phyloP scores from a whole-genome alignment of 30 jellyfish, hydroid and myxozoan species.

The Turritopsis rubra region DNA sequence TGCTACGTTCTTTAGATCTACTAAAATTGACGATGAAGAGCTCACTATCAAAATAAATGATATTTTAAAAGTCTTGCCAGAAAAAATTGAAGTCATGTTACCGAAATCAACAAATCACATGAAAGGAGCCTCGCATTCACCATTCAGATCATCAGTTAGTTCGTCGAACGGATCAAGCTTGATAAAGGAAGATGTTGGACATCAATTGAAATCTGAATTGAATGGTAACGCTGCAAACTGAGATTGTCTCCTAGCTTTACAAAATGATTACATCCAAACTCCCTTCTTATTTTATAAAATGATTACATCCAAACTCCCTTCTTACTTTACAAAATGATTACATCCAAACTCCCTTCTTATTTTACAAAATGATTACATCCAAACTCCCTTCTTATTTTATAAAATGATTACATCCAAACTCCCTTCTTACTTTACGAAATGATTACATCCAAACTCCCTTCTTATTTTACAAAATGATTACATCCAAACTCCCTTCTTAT shows the following conservation, averaged over 20 bases:
- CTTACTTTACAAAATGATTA: no score
- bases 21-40: constrained; percentile 47
- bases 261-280: neutral
- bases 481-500: no score
- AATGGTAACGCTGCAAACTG: neutral
- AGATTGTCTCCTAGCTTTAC: neutral
- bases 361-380: no score
- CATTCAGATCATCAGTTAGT: neutral
- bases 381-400: no score
- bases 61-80: constrained; percentile 36
- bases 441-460: no score
- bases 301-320: neutral
- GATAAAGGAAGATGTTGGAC: neutral
- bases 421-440: neutral
- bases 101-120: neutral
- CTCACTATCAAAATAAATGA: constrained; percentile 25
- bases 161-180: neutral
- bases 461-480: neutral
- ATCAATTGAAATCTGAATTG: neutral
- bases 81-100: constrained; percentile 21
- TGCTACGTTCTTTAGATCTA: constrained; percentile 16
- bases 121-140: neutral
- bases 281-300: no score
- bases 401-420: no score
- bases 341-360: neutral